phyloP scores from a whole-genome alignment of 1,140 invertebrate genomes.

The Rhyacophila brunnea region DNA sequence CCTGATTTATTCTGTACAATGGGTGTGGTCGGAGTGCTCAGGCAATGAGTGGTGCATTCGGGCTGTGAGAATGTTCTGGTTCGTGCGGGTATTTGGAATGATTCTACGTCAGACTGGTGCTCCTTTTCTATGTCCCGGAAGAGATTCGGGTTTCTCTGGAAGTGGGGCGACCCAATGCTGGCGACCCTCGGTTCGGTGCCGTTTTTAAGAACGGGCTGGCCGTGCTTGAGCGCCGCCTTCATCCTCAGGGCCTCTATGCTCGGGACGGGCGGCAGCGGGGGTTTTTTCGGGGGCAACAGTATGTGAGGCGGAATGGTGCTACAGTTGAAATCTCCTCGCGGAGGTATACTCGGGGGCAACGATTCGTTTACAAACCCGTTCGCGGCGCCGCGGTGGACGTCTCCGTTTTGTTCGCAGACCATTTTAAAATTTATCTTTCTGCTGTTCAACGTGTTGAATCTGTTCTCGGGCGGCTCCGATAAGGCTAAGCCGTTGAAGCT shows the following conservation, averaged over 20 bases:
- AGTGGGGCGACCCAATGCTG: conserved; percentile 58
- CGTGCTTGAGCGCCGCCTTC: conserved; percentile 48
- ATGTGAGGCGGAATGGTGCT: conserved; percentile 60
- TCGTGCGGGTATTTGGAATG: conserved; percentile 6
- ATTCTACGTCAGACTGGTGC: conserved; percentile 36
- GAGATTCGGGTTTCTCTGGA: conserved; percentile 55
- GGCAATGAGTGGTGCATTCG: conserved; percentile 29
- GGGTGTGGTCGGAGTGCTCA: conserved; percentile 12
- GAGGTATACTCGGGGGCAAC: conserved; percentile 54
- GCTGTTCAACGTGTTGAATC: conserved; percentile 51
- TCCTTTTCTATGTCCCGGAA: conserved; percentile 55
- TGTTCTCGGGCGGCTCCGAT: conserved; percentile 47
- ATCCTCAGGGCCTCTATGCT: conserved; percentile 58
- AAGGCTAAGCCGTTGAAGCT: conserved; percentile 46
- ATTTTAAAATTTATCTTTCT: conserved; percentile 51
- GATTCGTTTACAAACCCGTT: conserved; percentile 29
- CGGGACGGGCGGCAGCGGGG: conserved; percentile 68
- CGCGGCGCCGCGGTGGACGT: conserved; percentile 31
- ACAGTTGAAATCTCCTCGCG: conserved; percentile 49
- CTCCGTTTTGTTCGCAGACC: conserved; percentile 48
- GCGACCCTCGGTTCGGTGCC: conserved; percentile 49
- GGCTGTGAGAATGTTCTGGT: conserved; percentile 32
- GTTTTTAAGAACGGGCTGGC: conserved; percentile 42
- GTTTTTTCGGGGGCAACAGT: conserved; percentile 64
- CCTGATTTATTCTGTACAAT: conserved; percentile 30